Evolutionary conservation across 2,888 invertebrate species (phyloP).

Genomic region (Ennomos erosarius): DNA sequence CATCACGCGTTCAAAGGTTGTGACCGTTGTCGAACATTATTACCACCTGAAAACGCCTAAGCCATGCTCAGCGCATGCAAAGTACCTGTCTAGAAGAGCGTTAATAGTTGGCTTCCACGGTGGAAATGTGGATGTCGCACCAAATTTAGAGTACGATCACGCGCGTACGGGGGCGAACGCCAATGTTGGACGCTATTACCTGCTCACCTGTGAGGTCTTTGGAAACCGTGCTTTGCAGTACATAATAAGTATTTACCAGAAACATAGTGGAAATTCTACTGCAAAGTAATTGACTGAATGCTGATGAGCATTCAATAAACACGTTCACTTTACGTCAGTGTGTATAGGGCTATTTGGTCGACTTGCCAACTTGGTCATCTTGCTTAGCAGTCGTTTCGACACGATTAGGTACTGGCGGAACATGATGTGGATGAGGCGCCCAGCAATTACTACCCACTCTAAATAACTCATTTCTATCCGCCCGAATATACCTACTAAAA

Average conservation of each 20-base stretch:
- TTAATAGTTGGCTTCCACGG: constrained; percentile 5
- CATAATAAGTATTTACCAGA: constrained; percentile 14
- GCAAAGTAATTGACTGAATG: too few species aligned
- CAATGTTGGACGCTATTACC: constrained; percentile 55
- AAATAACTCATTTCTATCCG: too few species aligned
- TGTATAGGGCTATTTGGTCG: too few species aligned
- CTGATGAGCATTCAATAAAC: too few species aligned
- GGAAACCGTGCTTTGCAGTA: constrained; percentile 19
- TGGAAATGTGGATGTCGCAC: constrained; percentile 16
- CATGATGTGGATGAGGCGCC: too few species aligned
- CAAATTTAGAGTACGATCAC: constrained; percentile 47
- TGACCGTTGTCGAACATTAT: constrained; percentile 23
- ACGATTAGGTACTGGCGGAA: too few species aligned
- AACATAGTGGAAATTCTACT: not conserved
- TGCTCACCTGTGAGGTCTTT: constrained; percentile 34
- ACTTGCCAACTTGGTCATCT: too few species aligned
- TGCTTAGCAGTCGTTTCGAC: too few species aligned
- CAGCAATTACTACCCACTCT: too few species aligned
- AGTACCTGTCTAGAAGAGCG: constrained; percentile 12
- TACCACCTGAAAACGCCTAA: constrained; percentile 23
- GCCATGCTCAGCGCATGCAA: constrained; percentile 13
- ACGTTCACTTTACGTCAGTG: too few species aligned
- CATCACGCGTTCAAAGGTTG: constrained; percentile 24
- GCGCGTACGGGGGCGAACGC: constrained; percentile 41
- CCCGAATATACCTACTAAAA: too few species aligned